Evolutionary conservation across 1,140 invertebrate species (phyloP).

Genomic region (Diabrotica virgifera): DNA sequence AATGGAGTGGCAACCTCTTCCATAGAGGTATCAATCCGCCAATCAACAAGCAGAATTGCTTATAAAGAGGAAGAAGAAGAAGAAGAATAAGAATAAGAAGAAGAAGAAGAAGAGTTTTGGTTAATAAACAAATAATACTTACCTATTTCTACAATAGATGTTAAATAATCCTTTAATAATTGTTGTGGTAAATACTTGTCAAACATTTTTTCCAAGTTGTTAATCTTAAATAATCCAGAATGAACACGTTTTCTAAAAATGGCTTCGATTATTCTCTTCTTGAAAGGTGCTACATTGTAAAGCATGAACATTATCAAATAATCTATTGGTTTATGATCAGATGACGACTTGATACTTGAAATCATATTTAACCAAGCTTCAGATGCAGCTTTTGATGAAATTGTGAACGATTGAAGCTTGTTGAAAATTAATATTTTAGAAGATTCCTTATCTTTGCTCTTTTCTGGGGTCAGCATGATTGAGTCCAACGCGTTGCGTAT

Average conservation of each 20-base stretch:
- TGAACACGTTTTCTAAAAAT: conserved; percentile 49
- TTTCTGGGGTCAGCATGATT: conserved; percentile 27
- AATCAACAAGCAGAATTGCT: no score
- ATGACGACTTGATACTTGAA: conserved; percentile 26
- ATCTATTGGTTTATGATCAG: conserved; percentile 48
- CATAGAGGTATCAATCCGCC: no score
- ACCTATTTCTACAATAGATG: conserved; percentile 46
- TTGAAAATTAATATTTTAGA: conserved; percentile 37
- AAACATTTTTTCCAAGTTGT: conserved; percentile 46
- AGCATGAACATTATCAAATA: conserved; percentile 49
- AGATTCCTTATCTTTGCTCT: conserved; percentile 29
- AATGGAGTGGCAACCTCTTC: no score
- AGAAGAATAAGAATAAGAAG: no score
- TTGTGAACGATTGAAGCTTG: conserved; percentile 28
- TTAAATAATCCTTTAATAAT: conserved; percentile 47
- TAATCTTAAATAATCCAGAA: conserved; percentile 45
- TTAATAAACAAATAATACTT: no score
- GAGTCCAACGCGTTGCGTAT: conserved; percentile 37
- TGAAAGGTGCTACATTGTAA: conserved; percentile 45
- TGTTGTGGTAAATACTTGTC: conserved; percentile 43
- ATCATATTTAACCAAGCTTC: conserved; percentile 41
- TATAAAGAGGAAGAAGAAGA: no score
- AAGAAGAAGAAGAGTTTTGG: no score
- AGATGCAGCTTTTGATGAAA: conserved; percentile 28
- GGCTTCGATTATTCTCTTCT: conserved; percentile 46